Evolutionary conservation across 2,797 vertebrate genomes (phyloP).

Genomic region (Sebastes vulpes): DNA sequence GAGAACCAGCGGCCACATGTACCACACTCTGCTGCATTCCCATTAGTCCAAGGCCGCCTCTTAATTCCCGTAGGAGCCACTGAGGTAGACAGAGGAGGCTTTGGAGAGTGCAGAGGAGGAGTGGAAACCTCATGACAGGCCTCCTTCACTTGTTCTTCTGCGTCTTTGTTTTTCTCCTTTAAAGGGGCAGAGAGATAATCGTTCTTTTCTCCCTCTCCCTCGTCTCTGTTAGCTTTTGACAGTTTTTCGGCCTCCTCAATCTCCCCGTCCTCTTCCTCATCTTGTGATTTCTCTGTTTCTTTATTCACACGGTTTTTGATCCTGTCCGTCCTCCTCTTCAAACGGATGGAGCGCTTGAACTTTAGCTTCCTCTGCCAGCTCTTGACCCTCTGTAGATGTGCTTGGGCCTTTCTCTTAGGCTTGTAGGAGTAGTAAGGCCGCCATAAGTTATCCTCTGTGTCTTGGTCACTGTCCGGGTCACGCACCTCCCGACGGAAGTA

Average conservation of each 20-base stretch:
- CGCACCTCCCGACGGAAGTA: constrained; percentile 87
- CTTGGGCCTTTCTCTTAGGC: constrained; percentile 88
- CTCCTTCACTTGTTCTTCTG: constrained; percentile 68
- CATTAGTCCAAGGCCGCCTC: constrained; percentile 83
- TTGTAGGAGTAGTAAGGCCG: constrained; percentile 95
- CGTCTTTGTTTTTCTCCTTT: constrained; percentile 65
- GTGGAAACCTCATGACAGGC: constrained; percentile 52
- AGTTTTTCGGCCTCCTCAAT: constrained; percentile 47
- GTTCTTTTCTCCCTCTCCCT: constrained; percentile 37
- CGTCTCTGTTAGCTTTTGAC: constrained; percentile 35
- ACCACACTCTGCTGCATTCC: constrained; percentile 86
- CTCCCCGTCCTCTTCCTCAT: constrained; percentile 65
- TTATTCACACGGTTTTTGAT: constrained; percentile 76
- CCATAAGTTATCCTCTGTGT: constrained; percentile 92
- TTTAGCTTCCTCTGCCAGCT: constrained; percentile 89
- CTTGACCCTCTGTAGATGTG: constrained; percentile 86
- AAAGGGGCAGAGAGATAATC: constrained; percentile 43
- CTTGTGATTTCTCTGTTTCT: constrained; percentile 73
- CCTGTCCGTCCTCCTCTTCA: constrained; percentile 85
- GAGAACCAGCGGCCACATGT: constrained; percentile 91
- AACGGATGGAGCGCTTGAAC: constrained; percentile 86
- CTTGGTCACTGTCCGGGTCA: constrained; percentile 88
- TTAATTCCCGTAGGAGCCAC: constrained; percentile 74
- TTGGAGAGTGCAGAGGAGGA: constrained; percentile 62
- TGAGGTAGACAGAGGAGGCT: constrained; percentile 77